Evolutionary conservation across 1,140 invertebrate genomes (phyloP).

Genomic region (Limonius californicus): DNA sequence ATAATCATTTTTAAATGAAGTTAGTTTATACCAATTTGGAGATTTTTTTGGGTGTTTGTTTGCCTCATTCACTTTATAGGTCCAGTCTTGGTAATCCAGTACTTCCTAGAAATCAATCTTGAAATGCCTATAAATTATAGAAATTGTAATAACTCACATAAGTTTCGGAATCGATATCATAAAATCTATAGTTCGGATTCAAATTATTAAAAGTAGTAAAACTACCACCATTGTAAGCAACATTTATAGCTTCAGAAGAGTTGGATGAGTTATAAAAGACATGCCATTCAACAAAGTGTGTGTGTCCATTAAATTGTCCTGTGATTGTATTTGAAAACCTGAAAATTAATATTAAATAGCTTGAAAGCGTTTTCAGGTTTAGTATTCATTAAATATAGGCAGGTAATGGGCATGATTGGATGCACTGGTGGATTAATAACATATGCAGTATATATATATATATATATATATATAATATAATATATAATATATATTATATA

Average conservation of each 20-base stretch:
- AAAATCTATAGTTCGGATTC: slow-evolving; percentile 30
- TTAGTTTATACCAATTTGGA: slow-evolving; percentile 31
- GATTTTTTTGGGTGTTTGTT: slow-evolving; percentile 23
- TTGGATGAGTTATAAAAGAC: slow-evolving; percentile 59
- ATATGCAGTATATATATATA: too few species aligned
- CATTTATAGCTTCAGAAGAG: slow-evolving; percentile 48
- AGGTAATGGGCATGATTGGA: too few species aligned
- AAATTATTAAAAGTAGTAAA: slow-evolving; percentile 51
- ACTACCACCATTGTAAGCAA: slow-evolving; percentile 76
- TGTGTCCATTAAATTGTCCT: slow-evolving; percentile 79
- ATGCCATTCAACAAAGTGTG: slow-evolving; percentile 70
- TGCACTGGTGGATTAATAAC: too few species aligned
- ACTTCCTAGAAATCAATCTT: slow-evolving; percentile 25
- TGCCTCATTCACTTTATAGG: slow-evolving; percentile 27
- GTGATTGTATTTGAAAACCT: slow-evolving; percentile 58
- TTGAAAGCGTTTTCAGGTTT: too few species aligned
- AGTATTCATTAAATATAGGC: too few species aligned
- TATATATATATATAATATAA: too few species aligned
- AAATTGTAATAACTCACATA: background rate
- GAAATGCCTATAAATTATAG: too few species aligned
- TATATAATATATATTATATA: too few species aligned
- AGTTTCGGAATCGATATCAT: slow-evolving; percentile 16
- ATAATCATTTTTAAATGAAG: slow-evolving; percentile 29
- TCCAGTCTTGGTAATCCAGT: slow-evolving; percentile 28
- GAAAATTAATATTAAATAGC: too few species aligned